These are phyloP conservation scores for Mobula hypostoma DNA, from an alignment of 2,113 vertebrate species.

Conservation along the genomic window DNA sequence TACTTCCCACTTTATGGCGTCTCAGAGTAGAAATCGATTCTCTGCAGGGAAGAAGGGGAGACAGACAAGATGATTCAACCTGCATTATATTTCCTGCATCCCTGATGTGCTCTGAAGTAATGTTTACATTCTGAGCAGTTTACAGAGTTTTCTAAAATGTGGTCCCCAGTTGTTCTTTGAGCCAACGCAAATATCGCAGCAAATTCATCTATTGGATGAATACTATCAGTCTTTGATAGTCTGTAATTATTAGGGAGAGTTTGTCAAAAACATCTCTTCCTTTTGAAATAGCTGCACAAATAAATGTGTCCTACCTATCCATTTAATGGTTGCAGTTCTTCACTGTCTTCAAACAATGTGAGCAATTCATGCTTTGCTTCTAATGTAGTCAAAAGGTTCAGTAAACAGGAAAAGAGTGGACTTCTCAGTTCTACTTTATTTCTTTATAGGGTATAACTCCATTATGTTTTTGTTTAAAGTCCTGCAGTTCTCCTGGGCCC, in stretches of 20 bases:
- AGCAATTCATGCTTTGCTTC: background rate
- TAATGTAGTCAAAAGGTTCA: background rate
- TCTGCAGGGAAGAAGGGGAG: background rate
- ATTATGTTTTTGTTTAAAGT: background rate
- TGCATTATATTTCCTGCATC: constrained; percentile 10
- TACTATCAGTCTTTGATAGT: background rate
- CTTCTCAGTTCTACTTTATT: background rate
- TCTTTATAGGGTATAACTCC: background rate
- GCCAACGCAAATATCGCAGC: background rate
- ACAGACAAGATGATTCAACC: constrained; percentile 15
- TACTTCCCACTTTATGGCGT: constrained; percentile 4
- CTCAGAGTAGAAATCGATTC: background rate
- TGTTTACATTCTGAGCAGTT: background rate
- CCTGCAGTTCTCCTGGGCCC: background rate
- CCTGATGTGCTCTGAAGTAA: background rate
- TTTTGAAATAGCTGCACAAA: background rate
- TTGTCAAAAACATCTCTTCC: background rate
- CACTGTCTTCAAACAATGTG: background rate
- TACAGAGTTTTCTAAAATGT: background rate
- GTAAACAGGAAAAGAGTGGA: constrained; percentile 8
- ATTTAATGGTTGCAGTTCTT: background rate
- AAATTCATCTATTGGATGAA: background rate
- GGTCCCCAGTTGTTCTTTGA: background rate
- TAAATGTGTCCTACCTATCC: background rate
- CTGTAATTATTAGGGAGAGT: background rate